Evolutionary conservation across 1,140 invertebrate genomes (phyloP).

Genomic region (Heterodera schachtii): DNA sequence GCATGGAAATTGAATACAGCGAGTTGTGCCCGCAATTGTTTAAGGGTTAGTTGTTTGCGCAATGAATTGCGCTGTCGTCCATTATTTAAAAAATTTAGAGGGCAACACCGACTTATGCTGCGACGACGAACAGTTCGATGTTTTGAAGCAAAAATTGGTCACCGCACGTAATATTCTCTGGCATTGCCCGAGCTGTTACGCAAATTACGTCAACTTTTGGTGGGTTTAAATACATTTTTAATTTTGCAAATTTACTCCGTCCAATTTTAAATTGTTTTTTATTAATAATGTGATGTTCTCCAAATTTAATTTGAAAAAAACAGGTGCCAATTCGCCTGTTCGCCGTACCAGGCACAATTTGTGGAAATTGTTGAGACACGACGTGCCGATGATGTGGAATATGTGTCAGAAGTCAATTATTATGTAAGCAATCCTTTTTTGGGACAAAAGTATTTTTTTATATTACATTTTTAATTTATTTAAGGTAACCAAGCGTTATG

Average conservation of each 20-base stretch:
- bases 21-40: conserved; percentile 53
- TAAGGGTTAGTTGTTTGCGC: conserved; percentile 34
- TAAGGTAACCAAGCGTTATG: conserved; percentile 39
- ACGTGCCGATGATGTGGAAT: conserved; percentile 32
- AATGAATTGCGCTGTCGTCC: not conserved
- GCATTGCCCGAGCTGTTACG: conserved; percentile 55
- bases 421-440: conserved; percentile 26
- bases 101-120: conserved; percentile 49
- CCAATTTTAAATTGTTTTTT: too few relatives aligned
- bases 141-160: conserved; percentile 49
- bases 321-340: conserved; percentile 74
- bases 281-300: too few relatives aligned
- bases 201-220: conserved; percentile 60
- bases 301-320: too few relatives aligned
- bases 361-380: conserved; percentile 66
- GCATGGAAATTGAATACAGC: conserved; percentile 34
- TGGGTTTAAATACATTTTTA: conserved; percentile 3
- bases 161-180: conserved; percentile 47
- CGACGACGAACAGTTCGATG: conserved; percentile 50
- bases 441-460: not conserved
- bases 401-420: conserved; percentile 45
- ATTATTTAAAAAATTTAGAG: conserved; percentile 38
- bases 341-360: conserved; percentile 77
- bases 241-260: too few relatives aligned
- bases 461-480: not conserved